These are phyloP conservation scores for Monarcha castaneiventris DNA, from an alignment of 2,113 vertebrate genomes.

Conservation along the genomic window DNA sequence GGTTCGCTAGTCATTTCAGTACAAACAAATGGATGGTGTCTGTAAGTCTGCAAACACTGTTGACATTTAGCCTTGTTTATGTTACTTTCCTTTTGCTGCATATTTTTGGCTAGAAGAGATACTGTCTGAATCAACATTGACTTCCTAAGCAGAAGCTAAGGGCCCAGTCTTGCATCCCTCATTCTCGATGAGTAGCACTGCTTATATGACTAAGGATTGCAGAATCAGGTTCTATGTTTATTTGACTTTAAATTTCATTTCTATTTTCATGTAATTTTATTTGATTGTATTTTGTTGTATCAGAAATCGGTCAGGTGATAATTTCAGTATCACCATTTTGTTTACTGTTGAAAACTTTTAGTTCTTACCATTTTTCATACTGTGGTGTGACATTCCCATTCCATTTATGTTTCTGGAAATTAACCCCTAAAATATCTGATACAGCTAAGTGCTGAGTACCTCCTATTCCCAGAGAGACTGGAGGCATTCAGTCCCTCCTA, in stretches of 20 bases:
- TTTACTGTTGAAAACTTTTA: not conserved
- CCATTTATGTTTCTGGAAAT: not conserved
- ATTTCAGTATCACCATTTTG: not conserved
- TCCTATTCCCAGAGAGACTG: not conserved
- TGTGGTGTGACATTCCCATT: not conserved
- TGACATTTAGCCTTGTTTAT: slow-evolving; percentile 81
- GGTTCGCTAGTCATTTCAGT: slow-evolving; percentile 75
- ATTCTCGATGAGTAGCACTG: not conserved
- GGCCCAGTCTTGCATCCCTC: slow-evolving; percentile 41
- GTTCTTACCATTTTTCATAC: not conserved
- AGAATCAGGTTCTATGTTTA: slow-evolving; percentile 29
- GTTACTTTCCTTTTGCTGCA: slow-evolving; percentile 77
- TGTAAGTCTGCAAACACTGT: slow-evolving; percentile 77
- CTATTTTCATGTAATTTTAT: not conserved
- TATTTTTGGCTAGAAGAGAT: slow-evolving; percentile 74
- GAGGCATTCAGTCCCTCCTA: slow-evolving; percentile 26
- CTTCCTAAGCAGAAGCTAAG: slow-evolving; percentile 69
- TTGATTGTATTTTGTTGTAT: not conserved
- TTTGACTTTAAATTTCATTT: not conserved
- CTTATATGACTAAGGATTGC: slow-evolving; percentile 48
- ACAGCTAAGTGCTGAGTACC: not conserved
- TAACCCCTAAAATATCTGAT: slow-evolving; percentile 19
- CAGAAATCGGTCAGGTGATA: not conserved
- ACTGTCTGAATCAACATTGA: slow-evolving; percentile 72
- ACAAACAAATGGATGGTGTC: slow-evolving; percentile 78